Evolutionary conservation across 2,113 vertebrate species (phyloP), one percentile per base, ranked within the genome.

Genomic region (Megaleporinus macrocephalus): DNA sequence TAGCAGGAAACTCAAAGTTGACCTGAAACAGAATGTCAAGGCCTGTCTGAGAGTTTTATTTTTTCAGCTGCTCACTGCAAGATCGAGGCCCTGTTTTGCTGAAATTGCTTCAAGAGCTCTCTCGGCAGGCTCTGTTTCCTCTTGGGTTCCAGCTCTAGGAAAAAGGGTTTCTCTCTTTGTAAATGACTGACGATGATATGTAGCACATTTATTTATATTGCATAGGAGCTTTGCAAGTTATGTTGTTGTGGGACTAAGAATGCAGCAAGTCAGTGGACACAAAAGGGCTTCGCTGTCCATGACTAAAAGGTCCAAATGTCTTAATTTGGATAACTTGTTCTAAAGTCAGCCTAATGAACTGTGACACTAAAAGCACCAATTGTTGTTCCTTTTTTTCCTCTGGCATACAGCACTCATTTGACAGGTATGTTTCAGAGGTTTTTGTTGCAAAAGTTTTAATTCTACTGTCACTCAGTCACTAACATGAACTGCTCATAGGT

Each of bases 11-110:
- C 87, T 78, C 78, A 27, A 82, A 84, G 90, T 85, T 89, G 89
- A 93, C 90, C 91, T 83, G 69, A 80, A 92, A 72, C 87, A 79
- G 82, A 86, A 87, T 90, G 88, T 89, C 78, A 47, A 89, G 89
- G 88, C 84, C 86, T 75, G 26, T 90, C 87, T 87, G 84, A 89
- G 41, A 26, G 81, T 76, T 84, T 71, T 94, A 86, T 94, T 93
- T 92, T 93, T 89, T 90, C 92, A 93, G 92, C 93, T 94, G 92
- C 86, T 74, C 27, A 41, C 53, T 47, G 76, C 49, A 51, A 84
- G 79, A 84, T 83, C 49, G 73, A 75, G 82, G 75, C 89, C 82
- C 61, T 68, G 47, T 63, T 89, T 88, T 82, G 73, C 62, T 55
- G 33, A 83, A 90, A 91, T 89, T 83, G 86, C 85, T 90, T 89